Evolutionary conservation across 2,888 invertebrate species (phyloP).

Genomic region (Calameuta filiformis): DNA sequence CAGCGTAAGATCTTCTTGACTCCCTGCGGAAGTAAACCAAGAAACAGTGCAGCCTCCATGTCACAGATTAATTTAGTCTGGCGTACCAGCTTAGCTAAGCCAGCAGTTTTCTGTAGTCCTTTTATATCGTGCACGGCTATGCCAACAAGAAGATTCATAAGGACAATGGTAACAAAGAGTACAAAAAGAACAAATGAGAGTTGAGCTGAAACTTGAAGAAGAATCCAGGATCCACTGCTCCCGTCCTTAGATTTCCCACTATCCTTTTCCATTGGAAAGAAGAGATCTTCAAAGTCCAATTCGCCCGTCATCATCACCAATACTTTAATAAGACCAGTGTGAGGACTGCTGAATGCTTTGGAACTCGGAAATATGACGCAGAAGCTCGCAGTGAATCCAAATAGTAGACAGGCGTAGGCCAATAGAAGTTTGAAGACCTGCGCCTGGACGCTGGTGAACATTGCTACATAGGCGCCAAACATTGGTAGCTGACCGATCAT

Average conservation of each 20-base stretch:
- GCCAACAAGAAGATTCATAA: slow-evolving; percentile 88
- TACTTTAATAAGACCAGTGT: slow-evolving; percentile 86
- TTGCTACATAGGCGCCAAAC: slow-evolving; percentile 90
- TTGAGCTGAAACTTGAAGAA: slow-evolving; percentile 84
- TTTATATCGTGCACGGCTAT: slow-evolving; percentile 91
- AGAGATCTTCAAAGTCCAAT: slow-evolving; percentile 79
- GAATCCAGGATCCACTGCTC: slow-evolving; percentile 65
- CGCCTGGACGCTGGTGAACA: slow-evolving; percentile 89
- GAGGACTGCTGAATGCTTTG: slow-evolving; percentile 84
- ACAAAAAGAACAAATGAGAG: slow-evolving; percentile 84
- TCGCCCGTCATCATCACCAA: slow-evolving; percentile 92
- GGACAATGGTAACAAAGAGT: slow-evolving; percentile 84
- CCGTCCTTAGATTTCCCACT: slow-evolving; percentile 70
- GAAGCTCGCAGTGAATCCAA: slow-evolving; percentile 89
- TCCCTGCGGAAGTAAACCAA: slow-evolving; percentile 82
- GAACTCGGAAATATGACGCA: slow-evolving; percentile 89
- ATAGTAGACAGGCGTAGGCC: slow-evolving; percentile 85
- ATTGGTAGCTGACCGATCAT: slow-evolving; percentile 91
- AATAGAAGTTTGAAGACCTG: slow-evolving; percentile 88
- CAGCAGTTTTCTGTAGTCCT: slow-evolving; percentile 86
- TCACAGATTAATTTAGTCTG: slow-evolving; percentile 90
- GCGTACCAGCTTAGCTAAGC: slow-evolving; percentile 83
- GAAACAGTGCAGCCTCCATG: slow-evolving; percentile 84
- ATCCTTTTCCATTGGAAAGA: slow-evolving; percentile 73
- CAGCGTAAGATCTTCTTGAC: slow-evolving; percentile 80